phyloP scores from a whole-genome alignment of 2,797 vertebrate species.

The Poeciliopsis gracilis region DNA sequence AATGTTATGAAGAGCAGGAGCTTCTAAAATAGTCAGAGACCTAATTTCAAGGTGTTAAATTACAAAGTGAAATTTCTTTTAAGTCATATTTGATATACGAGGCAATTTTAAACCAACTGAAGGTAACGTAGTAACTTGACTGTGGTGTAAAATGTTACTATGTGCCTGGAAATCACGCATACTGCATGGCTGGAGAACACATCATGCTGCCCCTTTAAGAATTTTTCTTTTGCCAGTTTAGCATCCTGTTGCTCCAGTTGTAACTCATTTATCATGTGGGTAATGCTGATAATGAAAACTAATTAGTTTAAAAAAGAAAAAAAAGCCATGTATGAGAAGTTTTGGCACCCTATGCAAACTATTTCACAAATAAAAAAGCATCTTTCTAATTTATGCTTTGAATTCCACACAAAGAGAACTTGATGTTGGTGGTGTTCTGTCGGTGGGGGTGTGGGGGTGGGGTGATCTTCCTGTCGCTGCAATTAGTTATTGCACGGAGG shows the following conservation, averaged over 20 bases:
- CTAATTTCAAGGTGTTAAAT: no score
- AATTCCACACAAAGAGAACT: slow-evolving; percentile 24
- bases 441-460: slow-evolving; percentile 13
- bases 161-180: no score
- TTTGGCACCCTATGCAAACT: background rate
- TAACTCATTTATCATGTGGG: no score
- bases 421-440: slow-evolving; percentile 24
- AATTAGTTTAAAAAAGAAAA: background rate
- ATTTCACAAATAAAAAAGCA: slow-evolving; percentile 15
- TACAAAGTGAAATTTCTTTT: no score
- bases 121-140: no score
- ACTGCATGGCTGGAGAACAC: no score
- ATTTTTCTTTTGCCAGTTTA: background rate
- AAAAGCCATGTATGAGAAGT: background rate
- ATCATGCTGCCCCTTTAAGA: background rate
- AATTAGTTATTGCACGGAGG: slow-evolving; percentile 58
- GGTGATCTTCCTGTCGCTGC: slow-evolving; percentile 29
- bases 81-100: no score
- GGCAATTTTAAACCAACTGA: no score
- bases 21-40: no score
- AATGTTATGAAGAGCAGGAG: no score
- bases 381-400: slow-evolving; percentile 18
- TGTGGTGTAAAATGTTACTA: no score
- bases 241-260: background rate
- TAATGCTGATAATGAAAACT: background rate